These are phyloP conservation scores for Corythoichthys haematopterus DNA, from an alignment of 2,113 vertebrate species.

Conservation along the genomic window DNA sequence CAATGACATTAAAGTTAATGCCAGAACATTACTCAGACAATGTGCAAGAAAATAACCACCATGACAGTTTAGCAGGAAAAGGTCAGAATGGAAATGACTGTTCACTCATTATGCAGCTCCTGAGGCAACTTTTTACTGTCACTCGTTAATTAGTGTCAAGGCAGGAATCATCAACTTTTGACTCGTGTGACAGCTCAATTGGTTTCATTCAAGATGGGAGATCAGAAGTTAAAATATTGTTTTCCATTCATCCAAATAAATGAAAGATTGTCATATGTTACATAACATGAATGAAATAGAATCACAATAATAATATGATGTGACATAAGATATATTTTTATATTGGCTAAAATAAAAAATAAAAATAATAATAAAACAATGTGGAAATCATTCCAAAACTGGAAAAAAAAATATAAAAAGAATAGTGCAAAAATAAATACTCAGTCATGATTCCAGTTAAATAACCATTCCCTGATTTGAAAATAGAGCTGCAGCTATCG, in stretches of 20 bases:
- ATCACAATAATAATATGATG: not conserved
- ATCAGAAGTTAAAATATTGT: constrained; percentile 10
- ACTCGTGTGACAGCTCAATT: constrained; percentile 21
- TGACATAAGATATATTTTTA: not conserved
- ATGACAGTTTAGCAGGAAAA: constrained; percentile 50
- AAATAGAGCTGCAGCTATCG: too few relatives aligned
- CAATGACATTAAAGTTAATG: constrained; percentile 57
- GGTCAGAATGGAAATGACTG: constrained; percentile 55
- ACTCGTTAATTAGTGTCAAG: constrained; percentile 46
- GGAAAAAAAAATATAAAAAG: too few relatives aligned
- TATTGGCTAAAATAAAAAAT: too few relatives aligned
- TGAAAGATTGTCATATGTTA: not conserved
- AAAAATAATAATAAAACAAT: too few relatives aligned
- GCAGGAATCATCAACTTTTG: constrained; percentile 32
- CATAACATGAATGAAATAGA: not conserved
- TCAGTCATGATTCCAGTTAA: too few relatives aligned
- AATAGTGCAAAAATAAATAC: too few relatives aligned
- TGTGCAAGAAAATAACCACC: constrained; percentile 43
- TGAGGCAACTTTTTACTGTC: constrained; percentile 41
- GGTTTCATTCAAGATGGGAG: constrained; percentile 15
- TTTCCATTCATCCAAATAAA: not conserved
- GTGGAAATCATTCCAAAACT: too few relatives aligned
- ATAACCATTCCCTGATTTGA: too few relatives aligned
- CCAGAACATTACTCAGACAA: constrained; percentile 38
- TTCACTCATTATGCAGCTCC: constrained; percentile 51